Conservation (phyloP, 2,113 vertebrate species). For the Cyprinus carpio region DNA sequence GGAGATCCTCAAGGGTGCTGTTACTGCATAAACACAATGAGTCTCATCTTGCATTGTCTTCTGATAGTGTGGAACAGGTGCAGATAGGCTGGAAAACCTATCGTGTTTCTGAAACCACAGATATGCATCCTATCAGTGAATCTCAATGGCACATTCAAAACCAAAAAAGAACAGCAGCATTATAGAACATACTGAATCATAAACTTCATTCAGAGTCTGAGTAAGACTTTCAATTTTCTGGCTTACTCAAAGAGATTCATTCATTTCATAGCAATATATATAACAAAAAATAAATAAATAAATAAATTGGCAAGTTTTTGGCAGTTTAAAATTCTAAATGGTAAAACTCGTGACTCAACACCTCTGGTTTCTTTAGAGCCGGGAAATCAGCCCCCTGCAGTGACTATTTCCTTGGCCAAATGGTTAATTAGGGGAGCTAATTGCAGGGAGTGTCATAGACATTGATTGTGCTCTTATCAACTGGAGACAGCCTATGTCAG, state of each 20-base stretch:
- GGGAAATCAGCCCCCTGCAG: slow-evolving; percentile 40
- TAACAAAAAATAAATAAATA: no score
- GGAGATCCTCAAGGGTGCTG: slow-evolving; percentile 45
- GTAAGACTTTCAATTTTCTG: not conserved
- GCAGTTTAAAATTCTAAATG: not conserved
- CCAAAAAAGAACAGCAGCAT: not conserved
- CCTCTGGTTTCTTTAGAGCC: slow-evolving; percentile 42
- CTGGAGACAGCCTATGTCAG: slow-evolving; percentile 42
- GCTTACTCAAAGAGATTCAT: not conserved
- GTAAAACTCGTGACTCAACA: slow-evolving; percentile 12
- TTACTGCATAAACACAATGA: slow-evolving; percentile 51
- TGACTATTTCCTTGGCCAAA: slow-evolving; percentile 56
- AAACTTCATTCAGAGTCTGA: not conserved
- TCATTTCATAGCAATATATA: not conserved
- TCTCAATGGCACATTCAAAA: not conserved
- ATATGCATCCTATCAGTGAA: not conserved
- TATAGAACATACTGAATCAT: not conserved
- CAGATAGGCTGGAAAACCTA: slow-evolving; percentile 21
- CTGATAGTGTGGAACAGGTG: slow-evolving; percentile 36
- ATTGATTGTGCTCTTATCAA: slow-evolving; percentile 57
- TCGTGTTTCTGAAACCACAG: not conserved
- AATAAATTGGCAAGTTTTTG: no score
- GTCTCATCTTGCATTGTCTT: slow-evolving; percentile 54
- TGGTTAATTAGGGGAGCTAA: slow-evolving; percentile 65
- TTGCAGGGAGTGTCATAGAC: slow-evolving; percentile 44